Evolutionary conservation across 2,797 vertebrate species (phyloP), one percentile per base, ranked within the genome.

Genomic region (Ctenochaetus hawaiiensis): DNA sequence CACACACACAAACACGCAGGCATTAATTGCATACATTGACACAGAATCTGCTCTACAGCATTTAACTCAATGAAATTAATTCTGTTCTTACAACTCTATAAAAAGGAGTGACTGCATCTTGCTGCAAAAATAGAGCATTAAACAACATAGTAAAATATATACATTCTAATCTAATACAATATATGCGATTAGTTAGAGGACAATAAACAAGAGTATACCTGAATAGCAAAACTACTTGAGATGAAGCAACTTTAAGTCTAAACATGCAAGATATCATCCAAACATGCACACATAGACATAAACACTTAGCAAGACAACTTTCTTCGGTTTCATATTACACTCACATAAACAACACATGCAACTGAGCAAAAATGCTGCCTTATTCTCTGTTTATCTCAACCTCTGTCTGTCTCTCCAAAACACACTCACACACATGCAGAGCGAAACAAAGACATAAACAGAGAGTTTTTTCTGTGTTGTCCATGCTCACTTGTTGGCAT

Each of bases 161-260:
- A 47, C 13, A 44, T 23, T 70, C 9, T 41, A 44, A 47, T 20
- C 20, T 16, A 57, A 49, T 20, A 22, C 56, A 44, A 57, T 58
- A 44, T 43, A 47, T 30, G 62, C 17, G 16, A 26, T 43, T 39
- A n/a, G 20, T 13, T 58, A 26, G 18, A 58, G 30, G 45, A 8
- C 6, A 13, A 6, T 66, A 75, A 82, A 69, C 56, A 60, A 57
- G 37, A 57, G 52, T 47, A 67, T 37, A 72, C 3, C 39, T 47
- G 51, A 8, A 34, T 44, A 53, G 18, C 9, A 71, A 11, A 81
- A 37, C 57, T 20, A 52, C 59, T 62, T 79, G 63, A 79, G 18
- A 54, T 16, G 16, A 54, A 14, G 20, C 18, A 49, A 52, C 51
- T 16, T 63, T 22, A 79, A 41, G 39, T 41, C 43, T 72, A 84